Evolutionary conservation across 2,797 vertebrate species (phyloP), one percentile per base, ranked within the genome.

Genomic region (Anguilla obscura): DNA sequence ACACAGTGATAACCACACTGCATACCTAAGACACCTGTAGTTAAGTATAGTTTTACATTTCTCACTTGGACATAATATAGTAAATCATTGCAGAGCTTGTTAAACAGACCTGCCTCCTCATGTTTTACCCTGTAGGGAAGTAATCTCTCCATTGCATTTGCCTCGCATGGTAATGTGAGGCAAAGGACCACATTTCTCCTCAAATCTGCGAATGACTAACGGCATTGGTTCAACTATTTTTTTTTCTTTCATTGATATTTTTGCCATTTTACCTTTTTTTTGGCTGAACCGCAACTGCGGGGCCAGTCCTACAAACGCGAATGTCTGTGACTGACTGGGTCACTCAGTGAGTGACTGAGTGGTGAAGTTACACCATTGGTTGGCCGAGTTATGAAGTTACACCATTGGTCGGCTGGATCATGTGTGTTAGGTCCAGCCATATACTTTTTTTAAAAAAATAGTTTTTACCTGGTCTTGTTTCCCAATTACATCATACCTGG

Each of bases 401-500:
- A 40, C 40, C 40, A 45, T 45, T 45, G 40, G 40, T 45, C 40
- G 40, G 40, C 40, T 45, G 40, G 40, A 45, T 45, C 40, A 45
- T 45, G 40, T 45, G 40, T 45, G 40, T 45, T 45, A 45, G 40
- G 40, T 45, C 40, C 40, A 45, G 40, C 40, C 40, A 45, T 45
- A 45, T 45, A 45, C 40, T 45, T n/a, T n/a, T n/a, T n/a, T n/a
- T n/a, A n/a, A n/a, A n/a, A n/a, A n/a, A n/a, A n/a, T 4, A 45
- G 40, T 45, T 45, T 45, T 45, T 45, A 45, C 40, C 40, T 45
- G 40, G 40, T 45, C 40, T 45, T 45, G 40, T 45, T 45, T 45
- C 40, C 12, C 21, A 40, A 74, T 24, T 45, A 58, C 14, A 36
- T 58, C 92, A 0, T 96, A 99, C 99, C 99, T 98, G 94, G 98